phyloP scores from a whole-genome alignment of 2,888 invertebrate species.

The Eristalis intricaria region DNA sequence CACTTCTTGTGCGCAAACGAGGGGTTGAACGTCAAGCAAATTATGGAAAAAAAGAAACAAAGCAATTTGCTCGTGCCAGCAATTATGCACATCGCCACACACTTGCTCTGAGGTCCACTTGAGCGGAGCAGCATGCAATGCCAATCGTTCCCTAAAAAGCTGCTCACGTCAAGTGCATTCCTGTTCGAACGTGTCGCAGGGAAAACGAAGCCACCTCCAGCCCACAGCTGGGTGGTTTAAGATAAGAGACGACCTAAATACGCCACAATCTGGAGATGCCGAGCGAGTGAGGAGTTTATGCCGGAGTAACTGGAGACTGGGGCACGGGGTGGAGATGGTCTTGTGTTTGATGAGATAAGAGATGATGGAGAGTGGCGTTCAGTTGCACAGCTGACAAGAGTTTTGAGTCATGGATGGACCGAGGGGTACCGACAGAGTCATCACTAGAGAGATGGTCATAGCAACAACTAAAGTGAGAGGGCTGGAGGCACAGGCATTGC shows the following conservation, averaged over 20 bases:
- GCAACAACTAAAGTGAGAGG: too few relatives aligned
- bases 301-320: background rate
- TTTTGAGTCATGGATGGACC: too few relatives aligned
- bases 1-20: constrained; percentile 10
- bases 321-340: background rate
- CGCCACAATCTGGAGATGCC: background rate
- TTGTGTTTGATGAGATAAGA: background rate
- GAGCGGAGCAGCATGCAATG: constrained; percentile 11
- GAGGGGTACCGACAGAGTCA: too few relatives aligned
- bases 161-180: constrained; percentile 11
- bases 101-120: constrained; percentile 29
- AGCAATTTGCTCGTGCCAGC: constrained; percentile 23
- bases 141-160: background rate
- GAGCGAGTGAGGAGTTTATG: background rate
- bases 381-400: too few relatives aligned
- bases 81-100: constrained; percentile 12
- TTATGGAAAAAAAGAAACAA: constrained; percentile 37
- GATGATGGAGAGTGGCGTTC: background rate
- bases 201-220: background rate
- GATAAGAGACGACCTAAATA: constrained; percentile 6
- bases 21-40: constrained; percentile 34
- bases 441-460: too few relatives aligned
- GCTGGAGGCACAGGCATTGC: too few relatives aligned
- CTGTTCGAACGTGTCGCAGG: constrained; percentile 38
- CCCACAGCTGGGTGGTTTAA: background rate